phyloP scores from a whole-genome alignment of 2,888 invertebrate species.

The Camptogramma bilineatum region DNA sequence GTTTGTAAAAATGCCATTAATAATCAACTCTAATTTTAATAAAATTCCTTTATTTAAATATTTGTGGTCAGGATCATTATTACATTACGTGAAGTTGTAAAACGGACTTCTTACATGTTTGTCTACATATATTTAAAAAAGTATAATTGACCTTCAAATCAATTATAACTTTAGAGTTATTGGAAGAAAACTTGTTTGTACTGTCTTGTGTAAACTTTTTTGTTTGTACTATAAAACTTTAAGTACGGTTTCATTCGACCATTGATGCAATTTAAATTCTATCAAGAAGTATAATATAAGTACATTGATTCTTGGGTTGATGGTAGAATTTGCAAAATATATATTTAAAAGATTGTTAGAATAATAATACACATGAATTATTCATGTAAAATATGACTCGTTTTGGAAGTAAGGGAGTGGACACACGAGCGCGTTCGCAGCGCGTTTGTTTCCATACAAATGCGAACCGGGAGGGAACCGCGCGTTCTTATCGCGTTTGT shows the following conservation, averaged over 20 bases:
- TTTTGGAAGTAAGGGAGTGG: too few relatives aligned
- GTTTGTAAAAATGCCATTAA: not conserved
- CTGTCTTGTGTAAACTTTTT: not conserved
- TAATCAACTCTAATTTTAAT: not conserved
- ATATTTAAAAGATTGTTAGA: too few relatives aligned
- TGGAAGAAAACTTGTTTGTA: not conserved
- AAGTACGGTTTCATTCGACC: not conserved
- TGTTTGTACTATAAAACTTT: not conserved
- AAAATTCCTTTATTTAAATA: not conserved
- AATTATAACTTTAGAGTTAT: too few relatives aligned
- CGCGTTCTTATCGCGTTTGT: too few relatives aligned
- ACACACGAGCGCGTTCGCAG: too few relatives aligned
- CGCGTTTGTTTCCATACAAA: too few relatives aligned
- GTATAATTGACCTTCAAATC: not conserved
- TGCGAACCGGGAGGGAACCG: too few relatives aligned
- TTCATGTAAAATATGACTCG: too few relatives aligned
- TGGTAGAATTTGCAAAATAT: too few relatives aligned
- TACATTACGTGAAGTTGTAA: not conserved
- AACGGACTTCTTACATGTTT: not conserved
- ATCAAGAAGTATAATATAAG: too few relatives aligned
- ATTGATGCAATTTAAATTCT: not conserved
- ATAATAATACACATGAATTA: too few relatives aligned
- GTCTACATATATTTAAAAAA: not conserved
- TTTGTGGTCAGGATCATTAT: not conserved
- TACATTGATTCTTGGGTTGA: too few relatives aligned